phyloP scores from a whole-genome alignment of 2,888 invertebrate species.

The Lobophora halterata region DNA sequence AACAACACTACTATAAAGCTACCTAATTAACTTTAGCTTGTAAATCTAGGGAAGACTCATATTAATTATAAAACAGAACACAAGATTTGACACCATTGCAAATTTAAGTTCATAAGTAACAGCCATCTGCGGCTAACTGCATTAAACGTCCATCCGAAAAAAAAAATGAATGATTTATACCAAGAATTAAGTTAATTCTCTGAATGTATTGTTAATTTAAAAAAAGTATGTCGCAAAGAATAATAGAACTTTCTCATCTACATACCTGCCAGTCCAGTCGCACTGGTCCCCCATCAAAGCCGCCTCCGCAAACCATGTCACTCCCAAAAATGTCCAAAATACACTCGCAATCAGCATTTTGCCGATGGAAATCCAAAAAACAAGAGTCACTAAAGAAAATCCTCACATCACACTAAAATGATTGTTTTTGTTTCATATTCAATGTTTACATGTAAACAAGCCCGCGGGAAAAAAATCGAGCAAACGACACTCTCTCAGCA shows the following conservation, averaged over 20 bases:
- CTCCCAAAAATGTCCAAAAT: slow-evolving; percentile 69
- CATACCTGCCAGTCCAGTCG: slow-evolving; percentile 86
- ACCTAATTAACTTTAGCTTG: no score
- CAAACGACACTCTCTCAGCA: slow-evolving; percentile 33
- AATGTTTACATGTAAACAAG: slow-evolving; percentile 53
- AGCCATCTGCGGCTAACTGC: no score
- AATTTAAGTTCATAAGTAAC: no score
- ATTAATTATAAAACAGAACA: no score
- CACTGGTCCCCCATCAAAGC: slow-evolving; percentile 84
- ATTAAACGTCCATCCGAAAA: no score
- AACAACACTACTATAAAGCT: no score
- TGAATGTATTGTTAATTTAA: no score
- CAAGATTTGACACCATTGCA: no score
- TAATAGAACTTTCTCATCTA: slow-evolving; percentile 43
- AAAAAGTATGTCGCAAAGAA: slow-evolving; percentile 37
- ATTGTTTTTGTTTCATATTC: slow-evolving; percentile 25
- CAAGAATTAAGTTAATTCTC: no score
- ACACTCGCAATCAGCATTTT: slow-evolving; percentile 55
- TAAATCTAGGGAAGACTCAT: no score
- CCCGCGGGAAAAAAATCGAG: slow-evolving; percentile 28
- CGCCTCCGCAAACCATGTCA: slow-evolving; percentile 71
- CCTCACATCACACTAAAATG: slow-evolving; percentile 50
- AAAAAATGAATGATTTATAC: no score
- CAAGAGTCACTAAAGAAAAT: slow-evolving; percentile 27
- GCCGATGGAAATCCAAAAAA: slow-evolving; percentile 34